Base-by-base conservation (phyloP, 2,797 vertebrate genomes). In the Tenualosa thibaudeaui region DNA sequence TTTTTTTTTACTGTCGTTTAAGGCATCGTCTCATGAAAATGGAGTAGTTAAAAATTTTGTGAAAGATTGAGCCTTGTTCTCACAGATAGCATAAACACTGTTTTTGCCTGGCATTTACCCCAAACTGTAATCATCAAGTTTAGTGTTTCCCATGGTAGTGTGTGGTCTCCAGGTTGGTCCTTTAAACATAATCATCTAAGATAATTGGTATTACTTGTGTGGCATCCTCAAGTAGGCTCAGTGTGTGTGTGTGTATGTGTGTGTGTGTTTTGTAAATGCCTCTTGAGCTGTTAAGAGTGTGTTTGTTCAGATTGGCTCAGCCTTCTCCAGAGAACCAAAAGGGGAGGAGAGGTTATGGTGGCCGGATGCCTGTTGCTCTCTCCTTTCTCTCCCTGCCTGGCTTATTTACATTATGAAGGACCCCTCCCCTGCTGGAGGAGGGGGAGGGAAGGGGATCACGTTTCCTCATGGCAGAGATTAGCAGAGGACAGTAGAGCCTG, bases 381-480 rank as follows among this genome's bases (percentile, higher is more conserved):
- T 60, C 10, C 12, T 7, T 68, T 81, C 84, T 62, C 81, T 31
- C 50, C 60, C 26, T n/a, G 3, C 60, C 43, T 26, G 31, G 49
- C 60, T 82, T 89, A 88, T 90, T 92, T 85, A 86, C 87, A 88
- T n/a, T 81, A 75, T 31, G 82, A 83, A 43, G 82, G 82, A 85
- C 81, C 81, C 86, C 85, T 87, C 88, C 89, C 85, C 81, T 88
- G 49, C 37, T 84, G 88, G 86, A 83, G 90, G 90, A 89, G 17
- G 54, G 54, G 54, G 54, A 3, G 54, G 54, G 3, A 17, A 17
- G 3, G 54, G 90, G 87, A 84, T 92, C 87, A 37, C 12, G 81
- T 93, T 94, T 93, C 92, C 89, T 91, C 85, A 81, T 89, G 84
- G 78, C 86, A 87, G 84, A 81, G 85, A 88, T 89, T 83, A 90